These are phyloP conservation scores for Neosilurus mollespiculum DNA, from an alignment of 2,797 vertebrate species.

Conservation along the genomic window DNA sequence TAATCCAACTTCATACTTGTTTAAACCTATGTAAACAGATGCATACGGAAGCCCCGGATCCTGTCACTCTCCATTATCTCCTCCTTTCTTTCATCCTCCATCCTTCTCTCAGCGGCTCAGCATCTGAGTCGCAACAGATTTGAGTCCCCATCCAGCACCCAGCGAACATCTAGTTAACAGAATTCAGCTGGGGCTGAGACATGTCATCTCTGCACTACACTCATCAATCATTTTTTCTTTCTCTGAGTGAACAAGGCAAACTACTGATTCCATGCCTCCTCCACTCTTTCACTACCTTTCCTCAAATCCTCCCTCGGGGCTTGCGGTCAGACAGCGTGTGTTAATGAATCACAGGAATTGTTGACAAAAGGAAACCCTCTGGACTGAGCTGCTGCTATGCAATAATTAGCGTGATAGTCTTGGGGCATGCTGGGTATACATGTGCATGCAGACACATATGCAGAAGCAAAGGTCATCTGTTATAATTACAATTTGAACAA, in stretches of 20 bases:
- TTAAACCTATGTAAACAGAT: conserved; percentile 61
- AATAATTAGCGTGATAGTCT: conserved; percentile 75
- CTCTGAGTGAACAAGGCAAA: conserved; percentile 65
- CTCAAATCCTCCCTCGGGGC: conserved; percentile 26
- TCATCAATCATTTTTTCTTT: conserved; percentile 77
- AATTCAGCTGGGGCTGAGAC: conserved; percentile 67
- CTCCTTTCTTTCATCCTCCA: conserved; percentile 41
- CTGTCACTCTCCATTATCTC: conserved; percentile 64
- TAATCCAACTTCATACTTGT: conserved; percentile 60
- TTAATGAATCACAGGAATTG: conserved; percentile 76
- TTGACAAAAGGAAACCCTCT: conserved; percentile 64
- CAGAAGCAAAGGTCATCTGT: conserved; percentile 18
- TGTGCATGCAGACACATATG: conserved; percentile 21
- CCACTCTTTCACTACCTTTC: conserved; percentile 53
- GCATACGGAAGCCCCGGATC: conserved; percentile 57
- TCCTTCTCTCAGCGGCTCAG: conserved; percentile 53
- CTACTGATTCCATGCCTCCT: conserved; percentile 58
- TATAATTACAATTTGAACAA: conserved; percentile 24
- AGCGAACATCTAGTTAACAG: conserved; percentile 69
- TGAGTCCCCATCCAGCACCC: conserved; percentile 59
- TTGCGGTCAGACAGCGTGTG: conserved; percentile 61
- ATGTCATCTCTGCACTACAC: conserved; percentile 66
- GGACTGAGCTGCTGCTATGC: conserved; percentile 55
- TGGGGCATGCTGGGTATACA: conserved; percentile 58
- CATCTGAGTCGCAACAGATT: conserved; percentile 70